These are phyloP conservation scores for Hyaena hyaena DNA, from an alignment of 2,113 vertebrate genomes.

Conservation along the genomic window DNA sequence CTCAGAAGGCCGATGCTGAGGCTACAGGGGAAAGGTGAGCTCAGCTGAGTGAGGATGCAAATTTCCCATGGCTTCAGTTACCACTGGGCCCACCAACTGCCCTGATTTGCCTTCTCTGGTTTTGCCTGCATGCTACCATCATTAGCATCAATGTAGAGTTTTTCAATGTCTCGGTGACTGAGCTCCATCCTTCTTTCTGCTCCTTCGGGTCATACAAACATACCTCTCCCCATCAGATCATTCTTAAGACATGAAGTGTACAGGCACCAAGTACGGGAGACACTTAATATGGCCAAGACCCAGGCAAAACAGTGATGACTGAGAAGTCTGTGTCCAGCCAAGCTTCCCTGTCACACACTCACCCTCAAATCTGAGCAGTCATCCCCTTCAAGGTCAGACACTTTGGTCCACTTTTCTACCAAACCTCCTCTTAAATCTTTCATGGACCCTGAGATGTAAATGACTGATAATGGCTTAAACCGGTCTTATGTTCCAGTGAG, in stretches of 20 bases:
- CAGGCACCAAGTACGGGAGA: not conserved
- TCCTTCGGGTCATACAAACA: not conserved
- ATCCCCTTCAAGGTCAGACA: not conserved
- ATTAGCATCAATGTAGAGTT: not conserved
- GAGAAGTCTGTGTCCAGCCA: not conserved
- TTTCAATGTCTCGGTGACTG: not conserved
- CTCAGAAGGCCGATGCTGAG: not conserved
- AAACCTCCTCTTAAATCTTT: not conserved
- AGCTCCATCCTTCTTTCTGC: not conserved
- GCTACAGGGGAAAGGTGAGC: not conserved
- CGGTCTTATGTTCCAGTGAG: not conserved
- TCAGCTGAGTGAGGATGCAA: constrained; percentile 56
- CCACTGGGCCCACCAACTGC: not conserved
- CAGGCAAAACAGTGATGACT: not conserved
- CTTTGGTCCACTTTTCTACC: not conserved
- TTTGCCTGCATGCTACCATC: constrained; percentile 34
- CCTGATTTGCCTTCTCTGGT: constrained; percentile 57
- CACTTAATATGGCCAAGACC: not conserved
- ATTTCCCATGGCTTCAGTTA: constrained; percentile 36
- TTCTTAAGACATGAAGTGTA: not conserved
- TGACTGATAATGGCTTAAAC: not conserved
- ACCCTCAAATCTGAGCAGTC: not conserved
- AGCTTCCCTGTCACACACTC: not conserved
- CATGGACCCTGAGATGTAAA: not conserved
- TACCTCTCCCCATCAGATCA: not conserved